phyloP scores from a whole-genome alignment of 2,113 vertebrate species.

The Callipepla californica region DNA sequence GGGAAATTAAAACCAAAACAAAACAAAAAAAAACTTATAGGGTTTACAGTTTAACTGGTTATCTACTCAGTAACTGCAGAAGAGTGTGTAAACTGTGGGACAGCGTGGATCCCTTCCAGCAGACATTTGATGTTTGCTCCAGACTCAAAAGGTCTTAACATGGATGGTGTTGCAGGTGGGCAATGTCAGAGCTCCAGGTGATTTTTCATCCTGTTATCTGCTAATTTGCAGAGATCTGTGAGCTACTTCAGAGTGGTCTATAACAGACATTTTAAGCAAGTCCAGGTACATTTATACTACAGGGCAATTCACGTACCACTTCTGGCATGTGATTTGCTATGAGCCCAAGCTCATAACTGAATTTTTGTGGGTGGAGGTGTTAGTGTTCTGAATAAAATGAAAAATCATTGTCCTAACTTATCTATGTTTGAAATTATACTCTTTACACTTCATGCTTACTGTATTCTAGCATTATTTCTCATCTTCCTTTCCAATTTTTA shows the following conservation, averaged over 20 bases:
- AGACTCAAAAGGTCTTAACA: background rate
- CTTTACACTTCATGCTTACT: background rate
- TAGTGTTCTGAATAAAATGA: background rate
- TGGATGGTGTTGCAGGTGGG: background rate
- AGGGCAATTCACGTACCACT: background rate
- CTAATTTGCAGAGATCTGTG: background rate
- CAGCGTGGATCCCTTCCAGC: background rate
- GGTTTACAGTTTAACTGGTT: background rate
- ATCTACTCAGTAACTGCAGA: background rate
- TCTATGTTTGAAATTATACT: background rate
- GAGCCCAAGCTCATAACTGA: background rate
- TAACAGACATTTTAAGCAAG: background rate
- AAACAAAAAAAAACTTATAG: background rate
- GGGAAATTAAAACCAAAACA: background rate
- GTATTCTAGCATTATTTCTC: background rate
- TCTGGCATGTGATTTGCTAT: background rate
- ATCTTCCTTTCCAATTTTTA: background rate
- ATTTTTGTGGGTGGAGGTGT: background rate
- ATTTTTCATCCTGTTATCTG: background rate
- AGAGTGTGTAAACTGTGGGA: background rate
- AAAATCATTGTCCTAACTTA: background rate
- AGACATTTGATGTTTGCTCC: accelerated
- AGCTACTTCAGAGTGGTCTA: background rate
- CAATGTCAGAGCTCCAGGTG: background rate
- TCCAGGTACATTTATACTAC: background rate